Conservation (phyloP, 2,888 invertebrate genomes). For the Lissonota sp. region DNA sequence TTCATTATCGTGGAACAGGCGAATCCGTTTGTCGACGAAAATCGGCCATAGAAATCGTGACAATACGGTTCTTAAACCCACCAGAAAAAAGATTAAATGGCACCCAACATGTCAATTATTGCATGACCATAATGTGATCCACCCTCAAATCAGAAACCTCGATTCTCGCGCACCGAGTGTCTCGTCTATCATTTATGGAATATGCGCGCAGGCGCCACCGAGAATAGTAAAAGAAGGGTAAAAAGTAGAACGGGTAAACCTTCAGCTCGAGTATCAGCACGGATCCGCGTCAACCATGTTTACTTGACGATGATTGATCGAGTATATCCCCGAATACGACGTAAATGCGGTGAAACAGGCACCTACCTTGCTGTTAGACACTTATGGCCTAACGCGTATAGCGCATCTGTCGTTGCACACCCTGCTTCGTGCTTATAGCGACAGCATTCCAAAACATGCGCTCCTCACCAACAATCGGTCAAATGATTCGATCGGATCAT, state of each 20-base stretch:
- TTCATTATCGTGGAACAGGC: conserved; percentile 21
- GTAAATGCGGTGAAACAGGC: conserved; percentile 71
- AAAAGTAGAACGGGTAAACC: conserved; percentile 23
- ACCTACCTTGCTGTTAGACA: conserved; percentile 58
- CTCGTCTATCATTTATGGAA: too few species aligned
- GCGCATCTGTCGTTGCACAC: too few species aligned
- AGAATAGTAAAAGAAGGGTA: background rate
- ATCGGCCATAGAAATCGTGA: conserved; percentile 12
- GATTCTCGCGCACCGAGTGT: background rate
- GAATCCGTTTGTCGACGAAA: conserved; percentile 4
- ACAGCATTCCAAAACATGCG: too few species aligned
- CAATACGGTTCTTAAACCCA: too few species aligned
- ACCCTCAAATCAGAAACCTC: too few species aligned
- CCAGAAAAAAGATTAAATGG: too few species aligned
- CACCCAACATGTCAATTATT: too few species aligned
- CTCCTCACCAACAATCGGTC: too few species aligned
- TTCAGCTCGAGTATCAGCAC: conserved; percentile 33
- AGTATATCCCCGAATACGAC: conserved; percentile 72
- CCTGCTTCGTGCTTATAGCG: too few species aligned
- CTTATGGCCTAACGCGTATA: conserved; percentile 2
- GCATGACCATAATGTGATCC: too few species aligned
- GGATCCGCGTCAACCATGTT: conserved; percentile 43
- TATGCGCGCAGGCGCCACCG: too few species aligned
- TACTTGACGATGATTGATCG: conserved; percentile 81
- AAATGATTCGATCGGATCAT: too few species aligned